phyloP scores from a whole-genome alignment of 2,113 vertebrate species.

The chimpanzee (Pan troglodytes) region DNA sequence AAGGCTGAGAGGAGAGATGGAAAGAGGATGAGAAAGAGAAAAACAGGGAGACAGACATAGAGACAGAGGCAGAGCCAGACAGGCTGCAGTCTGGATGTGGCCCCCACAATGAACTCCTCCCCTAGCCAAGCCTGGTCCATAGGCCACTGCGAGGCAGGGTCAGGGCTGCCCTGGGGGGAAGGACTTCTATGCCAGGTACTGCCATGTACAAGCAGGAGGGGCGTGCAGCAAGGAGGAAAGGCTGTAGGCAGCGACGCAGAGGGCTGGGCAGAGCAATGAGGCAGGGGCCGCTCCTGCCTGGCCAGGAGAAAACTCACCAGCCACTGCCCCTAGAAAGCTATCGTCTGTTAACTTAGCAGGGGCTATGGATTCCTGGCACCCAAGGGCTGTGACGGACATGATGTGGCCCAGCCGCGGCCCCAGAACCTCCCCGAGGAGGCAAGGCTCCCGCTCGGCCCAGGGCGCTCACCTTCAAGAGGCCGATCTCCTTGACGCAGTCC shows the following conservation, averaged over 20 bases:
- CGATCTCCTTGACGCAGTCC: conserved; percentile 96
- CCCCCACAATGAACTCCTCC: accelerated
- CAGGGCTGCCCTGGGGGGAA: accelerated
- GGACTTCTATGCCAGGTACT: background rate
- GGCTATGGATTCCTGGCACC: background rate
- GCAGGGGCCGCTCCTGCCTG: accelerated
- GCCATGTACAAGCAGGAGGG: background rate
- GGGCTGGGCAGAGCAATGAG: background rate
- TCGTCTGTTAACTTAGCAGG: background rate
- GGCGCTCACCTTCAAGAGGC: conserved; percentile 92
- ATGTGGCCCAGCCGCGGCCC: background rate
- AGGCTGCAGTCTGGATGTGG: no score
- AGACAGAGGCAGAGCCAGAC: background rate
- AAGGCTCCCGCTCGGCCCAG: background rate
- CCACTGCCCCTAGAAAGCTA: accelerated
- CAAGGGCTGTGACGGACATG: background rate
- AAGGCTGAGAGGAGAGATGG: background rate
- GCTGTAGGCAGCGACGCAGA: accelerated
- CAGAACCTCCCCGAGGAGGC: background rate
- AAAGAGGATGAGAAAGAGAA: background rate
- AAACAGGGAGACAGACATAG: background rate
- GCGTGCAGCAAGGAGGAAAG: background rate
- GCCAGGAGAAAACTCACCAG: no score
- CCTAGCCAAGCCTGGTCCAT: background rate
- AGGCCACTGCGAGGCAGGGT: background rate